phyloP scores from a whole-genome alignment of 2,113 vertebrate species.

The Antechinus stuartii region DNA sequence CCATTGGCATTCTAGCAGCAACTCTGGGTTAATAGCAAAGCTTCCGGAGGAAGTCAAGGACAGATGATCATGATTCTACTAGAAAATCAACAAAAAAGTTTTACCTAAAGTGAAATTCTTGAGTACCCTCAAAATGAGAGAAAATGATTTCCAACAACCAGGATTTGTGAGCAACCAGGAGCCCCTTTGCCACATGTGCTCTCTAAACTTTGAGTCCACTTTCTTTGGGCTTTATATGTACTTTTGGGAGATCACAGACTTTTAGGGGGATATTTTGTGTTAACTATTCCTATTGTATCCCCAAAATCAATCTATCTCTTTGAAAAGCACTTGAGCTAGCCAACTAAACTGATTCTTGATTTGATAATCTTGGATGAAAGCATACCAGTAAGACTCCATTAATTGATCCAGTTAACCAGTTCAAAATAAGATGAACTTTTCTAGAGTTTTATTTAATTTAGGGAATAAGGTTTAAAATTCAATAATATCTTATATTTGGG shows the following conservation, averaged over 20 bases:
- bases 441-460: no score
- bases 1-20: background rate
- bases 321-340: no score
- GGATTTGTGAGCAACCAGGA: background rate
- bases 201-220: background rate
- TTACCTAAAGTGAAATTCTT: background rate
- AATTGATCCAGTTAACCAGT: no score
- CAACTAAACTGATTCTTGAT: background rate
- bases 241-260: background rate
- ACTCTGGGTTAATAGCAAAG: no score
- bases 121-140: background rate
- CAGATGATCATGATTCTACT: no score
- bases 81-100: background rate
- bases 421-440: no score
- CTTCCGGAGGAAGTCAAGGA: no score
- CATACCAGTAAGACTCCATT: no score
- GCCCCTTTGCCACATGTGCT: background rate
- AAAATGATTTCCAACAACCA: background rate
- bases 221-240: background rate
- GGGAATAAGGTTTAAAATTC: no score
- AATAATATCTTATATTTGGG: no score
- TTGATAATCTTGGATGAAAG: background rate
- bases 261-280: background rate
- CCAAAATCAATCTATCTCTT: no score
- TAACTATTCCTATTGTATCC: background rate